Conservation (phyloP, 37 sponge, comb jelly and placozoan species). For the Aplysina aerophoba region DNA sequence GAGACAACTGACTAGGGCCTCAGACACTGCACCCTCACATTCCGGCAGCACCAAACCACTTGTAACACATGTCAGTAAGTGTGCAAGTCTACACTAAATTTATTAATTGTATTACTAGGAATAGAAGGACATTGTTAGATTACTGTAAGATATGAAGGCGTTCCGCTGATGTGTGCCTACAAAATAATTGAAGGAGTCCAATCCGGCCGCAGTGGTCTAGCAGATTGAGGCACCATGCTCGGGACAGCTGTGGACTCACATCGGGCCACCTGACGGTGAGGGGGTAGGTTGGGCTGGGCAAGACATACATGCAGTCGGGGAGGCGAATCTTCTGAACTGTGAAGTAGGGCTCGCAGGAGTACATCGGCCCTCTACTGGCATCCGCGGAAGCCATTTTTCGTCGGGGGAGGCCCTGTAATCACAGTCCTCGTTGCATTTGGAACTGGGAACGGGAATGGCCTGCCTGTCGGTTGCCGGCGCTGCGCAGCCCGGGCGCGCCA, state of each 20-base stretch:
- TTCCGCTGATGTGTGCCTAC: no score
- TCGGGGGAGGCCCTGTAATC: background rate
- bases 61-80: no score
- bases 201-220: no score
- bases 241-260: background rate
- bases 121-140: no score
- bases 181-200: no score
- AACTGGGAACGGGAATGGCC: background rate
- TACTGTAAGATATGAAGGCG: no score
- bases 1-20: no score
- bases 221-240: background rate
- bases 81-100: no score
- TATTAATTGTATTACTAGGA: no score
- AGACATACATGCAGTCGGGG: conserved; percentile 80
- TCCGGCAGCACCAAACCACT: no score
- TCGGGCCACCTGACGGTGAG: conserved; percentile 29
- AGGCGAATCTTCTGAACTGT: conserved; percentile 75
- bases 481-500: conserved; percentile 13
- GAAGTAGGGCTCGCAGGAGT: conserved; percentile 70
- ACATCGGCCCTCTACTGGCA: conserved; percentile 52
- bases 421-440: background rate
- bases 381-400: background rate
- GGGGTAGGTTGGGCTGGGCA: conserved; percentile 8
- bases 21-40: no score
- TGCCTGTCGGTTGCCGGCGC: background rate